Conservation (phyloP, 2,113 vertebrate genomes). For the Chascanopsetta lugubris region DNA sequence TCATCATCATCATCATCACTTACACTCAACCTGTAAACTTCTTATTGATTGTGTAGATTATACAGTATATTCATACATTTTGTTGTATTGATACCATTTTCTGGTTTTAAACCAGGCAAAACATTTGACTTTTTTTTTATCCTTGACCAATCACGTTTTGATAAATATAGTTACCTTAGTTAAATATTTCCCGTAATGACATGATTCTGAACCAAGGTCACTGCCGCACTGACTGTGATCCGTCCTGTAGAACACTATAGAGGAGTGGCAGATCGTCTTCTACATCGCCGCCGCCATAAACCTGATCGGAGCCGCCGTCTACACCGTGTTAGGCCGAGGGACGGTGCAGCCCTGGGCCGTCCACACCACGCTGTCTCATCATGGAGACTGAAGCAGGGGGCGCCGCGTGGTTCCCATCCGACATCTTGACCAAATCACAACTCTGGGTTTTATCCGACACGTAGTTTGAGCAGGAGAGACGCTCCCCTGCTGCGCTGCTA, state of each 20-base stretch:
- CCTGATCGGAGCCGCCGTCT: constrained; percentile 89
- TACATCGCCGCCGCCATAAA: constrained; percentile 94
- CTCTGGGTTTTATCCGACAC: not conserved
- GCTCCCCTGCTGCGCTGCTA: not conserved
- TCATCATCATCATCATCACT: too few species aligned
- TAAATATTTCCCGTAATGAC: too few species aligned
- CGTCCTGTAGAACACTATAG: constrained; percentile 87
- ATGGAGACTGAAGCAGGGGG: constrained; percentile 58
- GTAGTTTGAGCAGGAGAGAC: not conserved
- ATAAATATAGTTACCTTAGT: too few species aligned
- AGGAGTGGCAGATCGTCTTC: constrained; percentile 94
- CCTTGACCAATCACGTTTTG: too few species aligned
- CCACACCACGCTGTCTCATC: constrained; percentile 63
- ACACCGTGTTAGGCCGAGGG: constrained; percentile 86
- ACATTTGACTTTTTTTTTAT: too few species aligned
- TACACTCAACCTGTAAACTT: not conserved
- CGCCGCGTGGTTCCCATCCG: not conserved
- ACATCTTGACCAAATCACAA: not conserved
- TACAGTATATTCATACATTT: too few species aligned
- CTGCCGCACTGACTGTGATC: constrained; percentile 6
- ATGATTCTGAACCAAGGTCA: not conserved
- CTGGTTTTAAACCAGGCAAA: too few species aligned
- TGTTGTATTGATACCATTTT: too few species aligned
- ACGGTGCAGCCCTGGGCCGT: constrained; percentile 92
- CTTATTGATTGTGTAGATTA: too few species aligned